Base-by-base conservation (phyloP, 2,797 vertebrate genomes). In the Enteromius fasciolatus region DNA sequence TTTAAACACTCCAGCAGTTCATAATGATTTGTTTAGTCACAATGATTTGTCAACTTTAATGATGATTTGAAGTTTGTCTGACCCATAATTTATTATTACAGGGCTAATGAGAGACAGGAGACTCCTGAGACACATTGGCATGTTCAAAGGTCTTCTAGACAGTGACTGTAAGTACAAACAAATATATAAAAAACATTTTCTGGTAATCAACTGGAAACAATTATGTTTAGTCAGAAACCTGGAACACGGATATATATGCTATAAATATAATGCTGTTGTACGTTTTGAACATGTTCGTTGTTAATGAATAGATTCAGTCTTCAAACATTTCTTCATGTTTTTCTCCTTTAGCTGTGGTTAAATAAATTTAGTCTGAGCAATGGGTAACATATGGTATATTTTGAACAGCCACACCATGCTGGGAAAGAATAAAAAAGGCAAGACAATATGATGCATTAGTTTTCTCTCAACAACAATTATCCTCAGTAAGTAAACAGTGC, bases 151-250 rank as follows among this genome's bases (percentile, higher is more conserved):
- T 11, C 39, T 44, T 52, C 8, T 63, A 57, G 31, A 74, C 28
- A 31, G 4, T 50, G 10, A 50, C 41, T n/a, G 10, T 59, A 78
- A 77, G 23, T 50, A 41, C 36, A 73, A 78, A 78, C 57, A 64
- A 52, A 75, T 66, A 66, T 66, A 11, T 44, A 18, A 73, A 39
- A 33, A 72, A 4, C 1, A 12, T 57, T 41, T 72, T 57, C 46
- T 36, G 64, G 18, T 18, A 82, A 82, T 82, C 48, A 82, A 5
- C 52, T 78, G 54, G 54, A 78, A 73, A 36, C 18, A 73, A 41
- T 83, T 41, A 54, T 23, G 64, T 18, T 54, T 12, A 23, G 48
- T 52, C 14, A 66, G 31, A 70, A 54, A 5, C 18, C 41, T 64
- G 74, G 74, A 76, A 61, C 23, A 44, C 5, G 1, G 9, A 57